Conservation (phyloP, 2,113 vertebrate species). For the Spermophilus dauricus region DNA sequence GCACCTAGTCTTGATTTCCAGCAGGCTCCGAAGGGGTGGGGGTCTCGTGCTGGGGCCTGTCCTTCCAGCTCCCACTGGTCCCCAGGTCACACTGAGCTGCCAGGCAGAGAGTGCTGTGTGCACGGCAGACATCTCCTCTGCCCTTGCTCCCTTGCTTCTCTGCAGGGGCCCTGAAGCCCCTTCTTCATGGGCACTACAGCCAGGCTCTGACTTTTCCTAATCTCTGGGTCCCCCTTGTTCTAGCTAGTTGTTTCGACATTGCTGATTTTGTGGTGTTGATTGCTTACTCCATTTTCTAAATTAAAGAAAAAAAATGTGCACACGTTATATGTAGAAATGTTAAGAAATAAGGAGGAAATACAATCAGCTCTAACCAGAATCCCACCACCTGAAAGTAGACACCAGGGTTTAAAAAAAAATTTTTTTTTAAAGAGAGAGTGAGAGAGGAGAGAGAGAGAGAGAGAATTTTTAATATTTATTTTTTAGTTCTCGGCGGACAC, state of each 20-base stretch:
- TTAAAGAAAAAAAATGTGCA: background rate
- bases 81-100: background rate
- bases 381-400: background rate
- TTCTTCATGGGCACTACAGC: fast-evolving
- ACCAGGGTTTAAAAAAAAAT: no score
- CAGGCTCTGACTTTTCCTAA: background rate
- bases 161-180: no score
- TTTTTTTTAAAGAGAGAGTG: no score
- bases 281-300: background rate
- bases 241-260: background rate
- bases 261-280: background rate
- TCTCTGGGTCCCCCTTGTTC: background rate
- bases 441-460: no score
- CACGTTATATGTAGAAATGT: background rate
- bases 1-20: no score
- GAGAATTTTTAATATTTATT: no score
- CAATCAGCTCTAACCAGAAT: background rate
- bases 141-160: background rate
- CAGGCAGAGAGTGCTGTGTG: no score
- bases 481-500: no score
- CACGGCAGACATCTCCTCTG: fast-evolving
- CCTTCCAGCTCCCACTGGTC: no score
- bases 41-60: background rate
- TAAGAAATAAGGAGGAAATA: background rate
- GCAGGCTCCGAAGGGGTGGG: background rate